Evolutionary conservation across 1,140 invertebrate species (phyloP).

Genomic region (Venustaconcha ellipsiformis): DNA sequence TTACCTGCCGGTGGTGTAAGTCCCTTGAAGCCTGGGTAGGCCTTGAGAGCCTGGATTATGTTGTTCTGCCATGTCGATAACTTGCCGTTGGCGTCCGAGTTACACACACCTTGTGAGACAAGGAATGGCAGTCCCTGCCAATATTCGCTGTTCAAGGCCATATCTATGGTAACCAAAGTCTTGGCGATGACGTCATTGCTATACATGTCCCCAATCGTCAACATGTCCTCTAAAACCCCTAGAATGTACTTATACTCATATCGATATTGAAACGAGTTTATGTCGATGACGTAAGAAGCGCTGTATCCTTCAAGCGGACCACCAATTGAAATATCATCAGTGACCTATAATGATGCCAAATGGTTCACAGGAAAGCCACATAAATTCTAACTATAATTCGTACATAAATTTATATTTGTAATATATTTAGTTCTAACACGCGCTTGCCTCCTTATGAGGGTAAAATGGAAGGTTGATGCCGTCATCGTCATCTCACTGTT

Average conservation of each 20-base stretch:
- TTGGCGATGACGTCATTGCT: constrained; percentile 38
- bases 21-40: constrained; percentile 15
- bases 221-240: constrained; percentile 26
- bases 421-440: too few species aligned
- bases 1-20: constrained; percentile 9
- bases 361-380: too few species aligned
- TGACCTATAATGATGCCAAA: constrained; percentile 16
- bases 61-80: constrained; percentile 19
- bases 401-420: too few species aligned
- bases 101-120: constrained; percentile 8
- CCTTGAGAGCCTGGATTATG: constrained; percentile 11
- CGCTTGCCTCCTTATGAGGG: too few species aligned
- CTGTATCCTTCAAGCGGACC: constrained; percentile 39
- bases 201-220: constrained; percentile 29
- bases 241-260: constrained; percentile 33
- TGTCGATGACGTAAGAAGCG: constrained; percentile 34
- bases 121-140: constrained; percentile 20
- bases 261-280: constrained; percentile 29
- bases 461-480: too few species aligned
- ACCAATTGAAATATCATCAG: constrained; percentile 30
- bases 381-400: too few species aligned
- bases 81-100: constrained; percentile 24
- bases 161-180: constrained; percentile 30
- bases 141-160: constrained; percentile 31
- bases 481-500: too few species aligned